Base-by-base conservation (phyloP, 2,113 vertebrate genomes). In the Nibea coibor region DNA sequence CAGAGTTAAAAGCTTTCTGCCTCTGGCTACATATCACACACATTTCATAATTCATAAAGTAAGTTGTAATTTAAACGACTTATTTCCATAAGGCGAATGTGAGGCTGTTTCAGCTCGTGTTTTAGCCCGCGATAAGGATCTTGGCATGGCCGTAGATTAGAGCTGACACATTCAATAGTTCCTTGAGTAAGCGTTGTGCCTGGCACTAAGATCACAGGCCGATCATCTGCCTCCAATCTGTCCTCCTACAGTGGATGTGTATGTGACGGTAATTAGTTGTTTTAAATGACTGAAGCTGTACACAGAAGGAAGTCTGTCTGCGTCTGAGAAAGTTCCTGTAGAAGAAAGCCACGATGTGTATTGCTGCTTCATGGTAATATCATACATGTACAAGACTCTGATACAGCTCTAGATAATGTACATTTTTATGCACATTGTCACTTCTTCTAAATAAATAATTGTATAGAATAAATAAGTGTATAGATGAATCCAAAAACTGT, bases 161-260 rank as follows among this genome's bases (percentile, higher is more conserved):
- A 78, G 65, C 59, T 62, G 74, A 85, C 80, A 80, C 35, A 75
- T 15, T 69, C 15, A 66, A 61, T 28, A 31, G 75, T 61, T 66
- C 50, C 65, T 53, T 67, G 87, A 82, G 83, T 56, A 3, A 63
- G 42, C 31, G 68, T 78, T 78, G 80, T 76, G 58, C 31, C 85
- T 91, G 84, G 84, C 88, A 72, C 35, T 47, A 47, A 81, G 63
- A 82, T 88, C 88, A 86, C 67, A 90, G 83, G 66, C 26, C 3
- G 22, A 81, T 91, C 85, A 85, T 93, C 91, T 94, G 89, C 75
- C 86, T 88, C 77, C 86, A 86, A 81, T 87, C 87, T 88, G 82
- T 47, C 71, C 56, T 75, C 35, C 15, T 64, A 20, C 64, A 57
- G 54, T 54, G 39, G 26, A 56, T 73, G 47, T 77, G 78, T 78